Conservation (phyloP, 2,888 invertebrate species). For the Lordiphosa andalusiaca region DNA sequence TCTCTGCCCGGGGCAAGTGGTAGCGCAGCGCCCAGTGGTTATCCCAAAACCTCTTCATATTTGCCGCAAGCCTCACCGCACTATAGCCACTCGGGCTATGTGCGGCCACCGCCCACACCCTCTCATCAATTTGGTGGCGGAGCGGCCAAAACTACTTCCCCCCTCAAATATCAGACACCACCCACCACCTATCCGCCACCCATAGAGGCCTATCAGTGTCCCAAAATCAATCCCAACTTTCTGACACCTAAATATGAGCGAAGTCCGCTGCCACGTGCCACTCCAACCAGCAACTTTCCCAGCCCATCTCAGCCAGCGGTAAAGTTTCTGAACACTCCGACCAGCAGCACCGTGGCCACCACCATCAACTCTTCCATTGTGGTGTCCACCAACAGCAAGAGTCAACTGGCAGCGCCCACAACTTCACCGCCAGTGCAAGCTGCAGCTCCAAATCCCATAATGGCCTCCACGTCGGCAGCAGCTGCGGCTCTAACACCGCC, state of each 20-base stretch:
- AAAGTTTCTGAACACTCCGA: conserved; percentile 56
- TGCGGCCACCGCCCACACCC: conserved; percentile 65
- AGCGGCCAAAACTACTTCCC: conserved; percentile 55
- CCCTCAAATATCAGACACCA: conserved; percentile 78
- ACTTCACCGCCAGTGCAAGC: conserved; percentile 5
- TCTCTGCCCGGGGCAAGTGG: conserved; percentile 59
- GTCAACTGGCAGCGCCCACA: conserved; percentile 3
- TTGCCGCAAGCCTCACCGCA: conserved; percentile 77
- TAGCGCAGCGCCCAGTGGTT: conserved; percentile 35
- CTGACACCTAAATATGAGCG: conserved; percentile 79
- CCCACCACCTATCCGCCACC: conserved; percentile 79
- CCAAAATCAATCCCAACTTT: conserved; percentile 80
- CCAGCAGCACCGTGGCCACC: conserved; percentile 17
- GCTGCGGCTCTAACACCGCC: conserved; percentile 42
- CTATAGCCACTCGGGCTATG: conserved; percentile 71
- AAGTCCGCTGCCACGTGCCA: conserved; percentile 27
- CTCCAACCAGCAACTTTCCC: conserved; percentile 51
- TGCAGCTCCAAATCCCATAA: conserved; percentile 22
- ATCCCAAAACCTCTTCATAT: conserved; percentile 69
- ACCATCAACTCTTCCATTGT: conserved; percentile 22
- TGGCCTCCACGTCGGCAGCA: conserved; percentile 58
- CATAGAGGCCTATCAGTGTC: conserved; percentile 80
- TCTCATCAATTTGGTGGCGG: conserved; percentile 55
- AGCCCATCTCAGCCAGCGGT: conserved; percentile 54
- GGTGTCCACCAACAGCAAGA: conserved; percentile 18